Evolutionary conservation across 1,140 invertebrate genomes (phyloP).

Genomic region (Solenopsis invicta): DNA sequence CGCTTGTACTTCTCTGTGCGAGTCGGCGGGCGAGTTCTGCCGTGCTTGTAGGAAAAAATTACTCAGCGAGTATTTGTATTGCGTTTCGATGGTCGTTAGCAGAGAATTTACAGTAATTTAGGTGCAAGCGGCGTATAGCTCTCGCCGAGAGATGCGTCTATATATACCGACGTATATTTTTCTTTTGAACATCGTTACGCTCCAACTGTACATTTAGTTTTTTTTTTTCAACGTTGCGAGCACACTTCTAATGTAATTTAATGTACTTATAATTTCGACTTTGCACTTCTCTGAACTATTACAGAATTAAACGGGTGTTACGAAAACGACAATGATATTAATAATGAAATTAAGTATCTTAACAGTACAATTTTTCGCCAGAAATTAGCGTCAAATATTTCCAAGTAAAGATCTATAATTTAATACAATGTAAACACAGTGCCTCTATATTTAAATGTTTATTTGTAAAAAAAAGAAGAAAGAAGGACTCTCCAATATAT

Average conservation of each 20-base stretch:
- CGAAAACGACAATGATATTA: neutral
- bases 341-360: slow-evolving; percentile 6
- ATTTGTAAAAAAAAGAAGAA: neutral
- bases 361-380: neutral
- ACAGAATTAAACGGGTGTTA: slow-evolving; percentile 10
- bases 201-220: slow-evolving; percentile 27
- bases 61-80: slow-evolving; percentile 68
- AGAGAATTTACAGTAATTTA: slow-evolving; percentile 71
- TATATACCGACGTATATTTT: slow-evolving; percentile 31
- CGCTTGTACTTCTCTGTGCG: slow-evolving; percentile 35
- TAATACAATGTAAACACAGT: neutral
- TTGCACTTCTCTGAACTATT: neutral
- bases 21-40: slow-evolving; percentile 24
- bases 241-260: slow-evolving; percentile 41
- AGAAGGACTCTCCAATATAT: neutral
- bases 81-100: slow-evolving; percentile 67
- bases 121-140: slow-evolving; percentile 27
- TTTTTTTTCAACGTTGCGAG: slow-evolving; percentile 27
- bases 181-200: slow-evolving; percentile 48
- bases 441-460: neutral
- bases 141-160: slow-evolving; percentile 16
- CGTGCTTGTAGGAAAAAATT: slow-evolving; percentile 44
- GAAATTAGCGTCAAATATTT: neutral
- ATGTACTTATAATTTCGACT: neutral
- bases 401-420: neutral